These are phyloP conservation scores for Protosalanx chinensis DNA, from an alignment of 2,797 vertebrate species.

Conservation along the genomic window DNA sequence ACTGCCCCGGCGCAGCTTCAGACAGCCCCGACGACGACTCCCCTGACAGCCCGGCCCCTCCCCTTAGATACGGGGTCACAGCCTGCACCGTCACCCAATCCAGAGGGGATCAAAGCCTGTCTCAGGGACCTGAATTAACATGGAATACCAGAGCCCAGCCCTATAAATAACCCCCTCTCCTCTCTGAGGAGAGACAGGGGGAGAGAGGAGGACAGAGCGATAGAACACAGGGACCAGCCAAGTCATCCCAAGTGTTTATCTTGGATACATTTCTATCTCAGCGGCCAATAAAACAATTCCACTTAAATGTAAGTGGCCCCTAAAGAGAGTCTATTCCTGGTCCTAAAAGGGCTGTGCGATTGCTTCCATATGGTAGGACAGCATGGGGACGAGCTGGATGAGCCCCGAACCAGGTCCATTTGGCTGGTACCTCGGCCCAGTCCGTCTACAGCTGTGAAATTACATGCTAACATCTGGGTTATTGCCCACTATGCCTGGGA, in stretches of 20 bases:
- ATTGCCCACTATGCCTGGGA: slow-evolving; percentile 97
- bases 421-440: slow-evolving; percentile 87
- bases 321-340: slow-evolving; percentile 92
- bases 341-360: slow-evolving; percentile 94
- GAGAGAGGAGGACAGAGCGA: slow-evolving; percentile 66
- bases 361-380: slow-evolving; percentile 99
- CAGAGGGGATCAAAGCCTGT: slow-evolving; percentile 85
- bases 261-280: slow-evolving; percentile 98
- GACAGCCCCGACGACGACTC: slow-evolving; percentile 64
- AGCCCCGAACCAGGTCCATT: slow-evolving; percentile 84
- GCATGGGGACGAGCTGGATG: slow-evolving; percentile 89
- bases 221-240: slow-evolving; percentile 74
- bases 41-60: slow-evolving; percentile 52
- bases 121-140: slow-evolving; percentile 87
- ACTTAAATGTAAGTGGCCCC: slow-evolving; percentile 97
- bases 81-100: slow-evolving; percentile 84
- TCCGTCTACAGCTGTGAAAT: slow-evolving; percentile 94
- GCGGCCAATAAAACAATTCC: slow-evolving; percentile 97
- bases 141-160: slow-evolving; percentile 85
- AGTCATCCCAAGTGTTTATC: slow-evolving; percentile 97
- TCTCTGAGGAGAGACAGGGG: slow-evolving; percentile 77
- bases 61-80: slow-evolving; percentile 64
- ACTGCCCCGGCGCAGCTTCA: slow-evolving; percentile 64
- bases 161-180: slow-evolving; percentile 84
- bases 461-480: slow-evolving; percentile 98